Evolutionary conservation across 2,113 vertebrate species (phyloP).

Genomic region (Neolamprologus falcicula): DNA sequence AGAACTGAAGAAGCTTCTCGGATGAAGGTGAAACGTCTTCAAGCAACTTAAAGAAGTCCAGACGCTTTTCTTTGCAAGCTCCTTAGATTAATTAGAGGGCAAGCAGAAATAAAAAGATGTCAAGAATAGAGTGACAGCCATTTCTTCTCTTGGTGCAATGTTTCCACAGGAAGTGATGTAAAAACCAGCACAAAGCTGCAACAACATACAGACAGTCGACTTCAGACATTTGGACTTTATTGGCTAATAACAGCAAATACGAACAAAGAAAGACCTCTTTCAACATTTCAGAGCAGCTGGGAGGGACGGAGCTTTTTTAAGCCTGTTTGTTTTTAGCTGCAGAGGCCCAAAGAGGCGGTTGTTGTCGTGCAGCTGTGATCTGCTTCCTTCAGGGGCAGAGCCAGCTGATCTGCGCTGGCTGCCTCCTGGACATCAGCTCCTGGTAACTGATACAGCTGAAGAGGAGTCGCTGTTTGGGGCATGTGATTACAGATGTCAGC

Average conservation of each 20-base stretch:
- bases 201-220: not conserved
- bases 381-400: not conserved
- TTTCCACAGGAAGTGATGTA: not conserved
- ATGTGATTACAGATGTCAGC: not conserved
- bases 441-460: not conserved
- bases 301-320: not conserved
- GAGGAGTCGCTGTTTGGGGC: not conserved
- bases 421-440: not conserved
- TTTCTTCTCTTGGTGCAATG: not conserved
- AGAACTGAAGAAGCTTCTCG: fast-evolving
- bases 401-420: not conserved
- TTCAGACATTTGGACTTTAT: not conserved
- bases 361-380: not conserved
- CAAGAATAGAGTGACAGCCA: not conserved
- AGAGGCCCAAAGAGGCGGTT: not conserved
- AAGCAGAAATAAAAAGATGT: not conserved
- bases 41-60: fast-evolving
- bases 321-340: not conserved
- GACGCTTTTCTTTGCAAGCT: fast-evolving
- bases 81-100: fast-evolving
- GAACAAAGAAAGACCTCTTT: not conserved
- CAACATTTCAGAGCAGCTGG: not conserved
- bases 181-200: not conserved
- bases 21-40: not conserved
- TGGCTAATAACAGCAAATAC: not conserved